Conservation (phyloP, 2,888 invertebrate species). For the Tridacna crocea region DNA sequence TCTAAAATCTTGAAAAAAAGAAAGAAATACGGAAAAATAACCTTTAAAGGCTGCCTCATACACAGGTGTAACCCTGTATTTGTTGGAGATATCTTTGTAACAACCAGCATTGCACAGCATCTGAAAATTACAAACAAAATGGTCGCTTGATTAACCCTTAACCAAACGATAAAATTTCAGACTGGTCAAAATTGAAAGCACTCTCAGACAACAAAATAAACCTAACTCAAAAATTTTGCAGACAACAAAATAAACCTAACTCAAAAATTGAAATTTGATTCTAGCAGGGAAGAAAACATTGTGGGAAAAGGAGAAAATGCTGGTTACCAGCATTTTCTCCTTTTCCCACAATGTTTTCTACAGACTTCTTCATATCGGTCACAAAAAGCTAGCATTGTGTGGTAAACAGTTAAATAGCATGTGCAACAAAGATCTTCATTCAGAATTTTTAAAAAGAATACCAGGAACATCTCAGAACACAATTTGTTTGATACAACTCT, state of each 20-base stretch:
- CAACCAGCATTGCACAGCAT: constrained; percentile 69
- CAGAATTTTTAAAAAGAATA: too few relatives aligned
- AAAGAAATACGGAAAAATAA: constrained; percentile 11
- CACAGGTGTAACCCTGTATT: constrained; percentile 73
- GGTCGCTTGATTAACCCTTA: background rate
- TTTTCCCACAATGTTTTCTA: background rate
- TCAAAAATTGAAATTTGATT: too few relatives aligned
- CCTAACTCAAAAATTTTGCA: too few relatives aligned
- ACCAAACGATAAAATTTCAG: too few relatives aligned
- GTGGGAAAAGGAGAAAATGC: background rate
- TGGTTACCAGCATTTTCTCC: background rate
- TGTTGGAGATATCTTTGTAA: constrained; percentile 65
- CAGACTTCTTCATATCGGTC: background rate
- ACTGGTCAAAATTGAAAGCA: too few relatives aligned
- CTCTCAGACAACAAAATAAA: background rate
- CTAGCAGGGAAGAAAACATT: background rate
- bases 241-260: background rate
- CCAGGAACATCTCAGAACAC: too few relatives aligned
- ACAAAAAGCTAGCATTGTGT: background rate
- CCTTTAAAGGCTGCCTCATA: constrained; percentile 74
- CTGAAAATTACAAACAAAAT: constrained; percentile 50
- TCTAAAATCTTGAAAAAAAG: too few relatives aligned
- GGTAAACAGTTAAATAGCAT: background rate
- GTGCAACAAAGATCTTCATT: background rate
- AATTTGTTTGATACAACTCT: too few relatives aligned